Evolutionary conservation across 2,888 invertebrate genomes (phyloP).

Genomic region (Sisyra terminalis): DNA sequence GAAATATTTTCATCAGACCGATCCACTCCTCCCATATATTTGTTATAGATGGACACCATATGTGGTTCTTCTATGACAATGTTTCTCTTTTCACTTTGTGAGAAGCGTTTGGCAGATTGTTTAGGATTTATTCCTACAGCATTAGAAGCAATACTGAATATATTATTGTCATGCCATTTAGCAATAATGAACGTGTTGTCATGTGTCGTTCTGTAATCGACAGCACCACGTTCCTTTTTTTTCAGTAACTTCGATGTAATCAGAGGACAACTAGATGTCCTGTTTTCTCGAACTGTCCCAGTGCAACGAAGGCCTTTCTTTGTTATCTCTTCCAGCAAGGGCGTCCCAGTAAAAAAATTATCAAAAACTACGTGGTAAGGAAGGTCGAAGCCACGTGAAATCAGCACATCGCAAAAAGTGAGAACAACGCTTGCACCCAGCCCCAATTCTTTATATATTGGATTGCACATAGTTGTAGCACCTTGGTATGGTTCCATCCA

Average conservation of each 20-base stretch:
- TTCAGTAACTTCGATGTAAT: neutral
- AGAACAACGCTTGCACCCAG: constrained; percentile 3
- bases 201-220: neutral
- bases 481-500: constrained; percentile 5
- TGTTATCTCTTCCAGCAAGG: neutral
- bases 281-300: neutral
- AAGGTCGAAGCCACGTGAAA: neutral
- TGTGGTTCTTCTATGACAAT: neutral
- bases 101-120: no score
- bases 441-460: neutral
- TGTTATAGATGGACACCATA: neutral
- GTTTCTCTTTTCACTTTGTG: no score
- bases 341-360: neutral
- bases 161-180: neutral
- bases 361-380: neutral
- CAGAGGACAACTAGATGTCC: neutral
- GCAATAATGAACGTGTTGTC: neutral
- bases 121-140: neutral
- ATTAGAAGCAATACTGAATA: neutral
- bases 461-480: neutral
- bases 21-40: constrained; percentile 10
- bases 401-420: neutral
- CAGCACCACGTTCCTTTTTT: neutral
- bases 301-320: neutral
- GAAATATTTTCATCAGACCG: constrained; percentile 16